Evolutionary conservation across 2,113 vertebrate species (phyloP).

Genomic region (Fulica atra): DNA sequence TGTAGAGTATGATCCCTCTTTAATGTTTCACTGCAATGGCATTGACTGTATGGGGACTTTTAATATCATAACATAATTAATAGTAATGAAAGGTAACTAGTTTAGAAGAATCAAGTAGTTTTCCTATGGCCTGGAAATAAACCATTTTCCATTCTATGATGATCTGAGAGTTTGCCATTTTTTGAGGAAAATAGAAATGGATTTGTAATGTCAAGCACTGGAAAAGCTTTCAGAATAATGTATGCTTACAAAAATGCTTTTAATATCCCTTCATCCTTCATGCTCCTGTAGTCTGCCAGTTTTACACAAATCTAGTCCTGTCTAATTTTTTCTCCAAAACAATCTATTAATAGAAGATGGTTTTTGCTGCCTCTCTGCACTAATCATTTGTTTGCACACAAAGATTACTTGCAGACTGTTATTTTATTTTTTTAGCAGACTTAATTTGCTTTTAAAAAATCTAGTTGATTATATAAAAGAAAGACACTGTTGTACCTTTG

Average conservation of each 20-base stretch:
- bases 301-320: neutral
- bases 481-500: neutral
- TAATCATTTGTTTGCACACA: constrained; percentile 25
- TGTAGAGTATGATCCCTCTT: neutral
- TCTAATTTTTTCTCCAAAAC: neutral
- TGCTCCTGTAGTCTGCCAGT: neutral
- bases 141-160: neutral
- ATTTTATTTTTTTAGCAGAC: neutral
- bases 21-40: neutral
- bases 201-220: neutral
- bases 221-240: neutral
- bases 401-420: neutral
- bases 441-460: neutral
- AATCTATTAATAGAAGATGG: neutral
- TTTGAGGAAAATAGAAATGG: neutral
- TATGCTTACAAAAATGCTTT: neutral
- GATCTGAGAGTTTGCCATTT: neutral
- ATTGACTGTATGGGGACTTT: neutral
- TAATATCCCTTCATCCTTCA: neutral
- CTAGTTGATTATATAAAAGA: neutral
- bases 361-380: neutral
- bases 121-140: neutral
- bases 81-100: neutral
- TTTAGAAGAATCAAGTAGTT: neutral
- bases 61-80: neutral